phyloP scores from a whole-genome alignment of 2,797 vertebrate genomes.

The Melanotaenia trifasciata region DNA sequence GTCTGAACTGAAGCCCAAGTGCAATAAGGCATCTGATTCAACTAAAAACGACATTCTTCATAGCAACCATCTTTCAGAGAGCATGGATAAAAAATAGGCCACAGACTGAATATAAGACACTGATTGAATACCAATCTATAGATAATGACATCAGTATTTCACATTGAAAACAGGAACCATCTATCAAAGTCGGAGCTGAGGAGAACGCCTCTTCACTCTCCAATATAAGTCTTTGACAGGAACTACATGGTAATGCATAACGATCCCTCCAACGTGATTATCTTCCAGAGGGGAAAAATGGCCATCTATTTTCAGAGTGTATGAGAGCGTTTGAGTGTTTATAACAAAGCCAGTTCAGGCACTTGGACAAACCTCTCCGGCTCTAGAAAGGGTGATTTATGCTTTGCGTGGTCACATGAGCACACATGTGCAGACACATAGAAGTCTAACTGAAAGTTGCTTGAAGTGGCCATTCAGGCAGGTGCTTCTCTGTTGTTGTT shows the following conservation, averaged over 20 bases:
- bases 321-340: constrained; percentile 56
- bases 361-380: constrained; percentile 48
- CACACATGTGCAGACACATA: constrained; percentile 15
- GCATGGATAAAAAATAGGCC: constrained; percentile 23
- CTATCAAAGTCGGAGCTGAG: constrained; percentile 70
- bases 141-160: constrained; percentile 69
- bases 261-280: constrained; percentile 71
- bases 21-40: constrained; percentile 55
- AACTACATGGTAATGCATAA: constrained; percentile 75
- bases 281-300: constrained; percentile 42
- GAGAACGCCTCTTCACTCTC: constrained; percentile 67
- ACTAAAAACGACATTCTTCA: constrained; percentile 56
- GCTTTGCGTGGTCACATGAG: constrained; percentile 6
- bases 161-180: constrained; percentile 54
- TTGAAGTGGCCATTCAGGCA: constrained; percentile 16
- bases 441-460: neutral
- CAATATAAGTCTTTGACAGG: constrained; percentile 64
- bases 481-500: neutral
- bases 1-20: constrained; percentile 34
- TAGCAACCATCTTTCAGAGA: constrained; percentile 47
- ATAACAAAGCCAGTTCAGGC: constrained; percentile 58
- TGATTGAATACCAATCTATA: constrained; percentile 66
- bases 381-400: constrained; percentile 40
- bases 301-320: constrained; percentile 65
- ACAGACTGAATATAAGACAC: constrained; percentile 42